Base-by-base conservation (phyloP, 92 coral and sea anemone genomes). In the Pocillopora meandrina region DNA sequence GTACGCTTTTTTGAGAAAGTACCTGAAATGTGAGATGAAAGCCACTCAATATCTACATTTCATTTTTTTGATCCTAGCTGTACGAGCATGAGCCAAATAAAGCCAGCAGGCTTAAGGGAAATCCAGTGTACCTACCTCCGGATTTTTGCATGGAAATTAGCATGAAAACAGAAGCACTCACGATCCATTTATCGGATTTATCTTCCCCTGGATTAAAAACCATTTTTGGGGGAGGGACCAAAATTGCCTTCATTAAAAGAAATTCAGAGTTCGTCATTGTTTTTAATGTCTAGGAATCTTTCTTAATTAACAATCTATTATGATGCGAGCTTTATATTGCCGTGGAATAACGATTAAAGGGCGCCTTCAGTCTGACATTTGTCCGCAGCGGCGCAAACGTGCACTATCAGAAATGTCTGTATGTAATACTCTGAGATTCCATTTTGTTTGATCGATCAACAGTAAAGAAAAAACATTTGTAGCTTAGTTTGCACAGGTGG, bases 331-430 rank as follows among this genome's bases (percentile, higher is more conserved):
- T 74, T 74, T 34, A 12, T 23, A 74, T 21, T 23, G 42, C 21
- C 56, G 35, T 1, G 55, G 33, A 2, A 34, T 10, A 21, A 52
- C 26, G 47, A 56, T 74, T 23, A 76, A 76, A 59, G 10, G 80
- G 80, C 66, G 79, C 65, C 79, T 21, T 10, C 12, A 14, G 79
- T 75, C 66, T 57, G 17, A 13, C 65, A 70, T 34, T 70, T 70
- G 55, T 70, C 56, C 42, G 2, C 16, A 14, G 73, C 23, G 52
- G 9, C 55, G 18, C 16, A 16, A 36, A 17, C 55, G 10, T 17
- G n/a, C 73, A 64, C 31, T 64, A 64, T 64, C 23, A 69, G 36
- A 69, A 49, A 15, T 9, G 36, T 69, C 55, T 70, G 33, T 20
- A 70, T 35, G 42, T 36, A 42, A 70, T 11, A 17, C 74, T 9